Evolutionary conservation across 2,888 invertebrate genomes (phyloP).

Genomic region (Kuschelorhynchus macadamiae): DNA sequence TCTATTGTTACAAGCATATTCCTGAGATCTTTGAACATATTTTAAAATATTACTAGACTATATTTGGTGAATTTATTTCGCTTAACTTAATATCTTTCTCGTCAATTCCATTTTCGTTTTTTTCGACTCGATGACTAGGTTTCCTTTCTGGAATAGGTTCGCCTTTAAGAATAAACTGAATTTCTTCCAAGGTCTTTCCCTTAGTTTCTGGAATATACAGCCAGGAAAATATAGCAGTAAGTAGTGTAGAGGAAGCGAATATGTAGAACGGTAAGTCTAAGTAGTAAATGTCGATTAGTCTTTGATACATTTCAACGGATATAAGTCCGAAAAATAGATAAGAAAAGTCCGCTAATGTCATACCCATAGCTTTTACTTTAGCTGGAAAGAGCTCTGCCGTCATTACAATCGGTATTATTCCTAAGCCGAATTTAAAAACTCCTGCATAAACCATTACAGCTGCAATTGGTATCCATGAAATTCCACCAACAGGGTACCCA

Average conservation of each 20-base stretch:
- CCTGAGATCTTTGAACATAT: too few species aligned
- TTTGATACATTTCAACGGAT: slow-evolving; percentile 64
- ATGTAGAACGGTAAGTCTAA: slow-evolving; percentile 65
- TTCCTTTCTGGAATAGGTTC: slow-evolving; percentile 46
- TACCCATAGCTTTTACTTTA: slow-evolving; percentile 66
- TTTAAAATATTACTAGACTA: neutral
- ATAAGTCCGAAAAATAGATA: slow-evolving; percentile 63
- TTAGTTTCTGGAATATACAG: slow-evolving; percentile 65
- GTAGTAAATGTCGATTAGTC: slow-evolving; percentile 58
- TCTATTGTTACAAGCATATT: too few species aligned
- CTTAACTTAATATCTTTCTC: slow-evolving; percentile 35
- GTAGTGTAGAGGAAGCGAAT: slow-evolving; percentile 62
- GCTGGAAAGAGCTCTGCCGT: slow-evolving; percentile 67
- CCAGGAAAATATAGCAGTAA: slow-evolving; percentile 62
- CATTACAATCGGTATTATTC: slow-evolving; percentile 66
- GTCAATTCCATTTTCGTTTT: slow-evolving; percentile 25
- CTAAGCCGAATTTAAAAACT: slow-evolving; percentile 65
- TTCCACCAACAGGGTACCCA: slow-evolving; percentile 55
- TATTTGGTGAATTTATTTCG: slow-evolving; percentile 22
- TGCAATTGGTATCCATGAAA: slow-evolving; percentile 61
- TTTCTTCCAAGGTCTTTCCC: slow-evolving; percentile 66
- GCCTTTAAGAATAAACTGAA: slow-evolving; percentile 65
- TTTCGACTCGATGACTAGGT: slow-evolving; percentile 13
- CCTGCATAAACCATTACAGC: slow-evolving; percentile 58
- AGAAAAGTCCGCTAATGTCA: slow-evolving; percentile 65